Conservation (phyloP, 23 tunicate species). For the Trididemnum clinides region DNA sequence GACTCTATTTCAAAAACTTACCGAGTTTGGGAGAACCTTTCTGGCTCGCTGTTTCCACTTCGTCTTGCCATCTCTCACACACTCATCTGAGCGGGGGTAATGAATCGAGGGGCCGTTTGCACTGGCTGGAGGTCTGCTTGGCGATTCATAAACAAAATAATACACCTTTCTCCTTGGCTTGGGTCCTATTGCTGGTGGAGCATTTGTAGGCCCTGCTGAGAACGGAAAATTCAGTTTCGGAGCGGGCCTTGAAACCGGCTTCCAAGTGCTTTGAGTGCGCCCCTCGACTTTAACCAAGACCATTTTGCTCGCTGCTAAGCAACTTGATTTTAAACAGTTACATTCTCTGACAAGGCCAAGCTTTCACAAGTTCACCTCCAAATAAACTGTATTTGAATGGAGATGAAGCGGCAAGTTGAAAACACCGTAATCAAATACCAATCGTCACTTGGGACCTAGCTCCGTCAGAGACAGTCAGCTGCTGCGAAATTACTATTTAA, state of each 20-base stretch:
- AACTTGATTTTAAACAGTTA: no score
- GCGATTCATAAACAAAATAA: conserved; percentile 54
- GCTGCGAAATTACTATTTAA: no score
- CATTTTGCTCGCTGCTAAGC: no score
- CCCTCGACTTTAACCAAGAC: neutral
- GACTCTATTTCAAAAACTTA: no score
- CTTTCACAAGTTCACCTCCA: no score
- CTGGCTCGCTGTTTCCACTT: neutral
- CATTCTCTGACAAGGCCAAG: no score
- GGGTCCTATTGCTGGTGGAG: conserved; percentile 45
- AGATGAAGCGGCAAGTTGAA: no score
- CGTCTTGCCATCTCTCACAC: neutral
- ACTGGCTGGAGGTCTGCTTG: neutral
- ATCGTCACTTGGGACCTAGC: no score
- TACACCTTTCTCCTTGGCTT: conserved; percentile 62
- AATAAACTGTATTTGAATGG: no score
- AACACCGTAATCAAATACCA: no score
- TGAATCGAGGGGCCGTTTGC: neutral
- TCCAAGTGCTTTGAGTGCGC: neutral
- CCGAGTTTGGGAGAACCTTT: neutral
- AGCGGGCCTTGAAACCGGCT: conserved; percentile 46
- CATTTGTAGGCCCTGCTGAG: neutral
- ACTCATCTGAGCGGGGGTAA: conserved; percentile 21
- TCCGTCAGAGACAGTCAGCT: no score
- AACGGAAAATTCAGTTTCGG: neutral